phyloP scores from a whole-genome alignment of 2,797 vertebrate genomes.

The Eulemur albifrons region DNA sequence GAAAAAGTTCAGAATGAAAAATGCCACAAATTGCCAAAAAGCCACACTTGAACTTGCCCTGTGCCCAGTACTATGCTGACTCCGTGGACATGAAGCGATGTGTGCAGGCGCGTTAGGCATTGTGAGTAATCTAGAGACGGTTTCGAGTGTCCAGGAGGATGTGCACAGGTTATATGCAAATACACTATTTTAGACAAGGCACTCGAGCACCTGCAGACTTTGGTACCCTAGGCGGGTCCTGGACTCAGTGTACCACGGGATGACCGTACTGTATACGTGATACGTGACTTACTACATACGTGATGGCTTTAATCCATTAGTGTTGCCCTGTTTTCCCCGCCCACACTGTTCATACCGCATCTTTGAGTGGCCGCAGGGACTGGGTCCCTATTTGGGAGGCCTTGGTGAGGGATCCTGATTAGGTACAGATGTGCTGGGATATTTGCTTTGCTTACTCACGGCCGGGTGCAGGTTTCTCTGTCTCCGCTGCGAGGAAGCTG shows the following conservation, averaged over 20 bases:
- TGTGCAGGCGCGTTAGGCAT: not conserved
- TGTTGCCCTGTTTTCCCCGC: not conserved
- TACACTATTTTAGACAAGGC: too few species aligned
- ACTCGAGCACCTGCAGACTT: not conserved
- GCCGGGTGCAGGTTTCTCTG: constrained; percentile 22
- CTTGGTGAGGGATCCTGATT: not conserved
- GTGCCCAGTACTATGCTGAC: not conserved
- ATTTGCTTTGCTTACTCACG: constrained; percentile 29
- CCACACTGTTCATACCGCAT: not conserved
- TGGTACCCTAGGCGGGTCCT: not conserved
- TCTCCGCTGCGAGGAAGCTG: constrained; percentile 32
- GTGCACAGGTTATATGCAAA: not conserved
- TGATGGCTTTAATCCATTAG: not conserved
- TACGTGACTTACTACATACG: not conserved
- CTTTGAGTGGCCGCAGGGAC: not conserved
- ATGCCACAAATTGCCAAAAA: not conserved
- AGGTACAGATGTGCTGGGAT: not conserved
- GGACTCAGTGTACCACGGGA: too few species aligned
- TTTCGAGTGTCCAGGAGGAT: not conserved
- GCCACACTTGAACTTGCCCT: not conserved
- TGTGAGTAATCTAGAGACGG: not conserved
- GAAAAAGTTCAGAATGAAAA: not conserved
- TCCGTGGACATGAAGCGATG: not conserved
- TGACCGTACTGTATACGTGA: fast-evolving
- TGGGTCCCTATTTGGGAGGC: not conserved